Percentiles rank a stretch among this genome's conserved stretches.
phyloP scores from a whole-genome alignment of 2,113 vertebrate genomes.

The Vombatus ursinus region DNA sequence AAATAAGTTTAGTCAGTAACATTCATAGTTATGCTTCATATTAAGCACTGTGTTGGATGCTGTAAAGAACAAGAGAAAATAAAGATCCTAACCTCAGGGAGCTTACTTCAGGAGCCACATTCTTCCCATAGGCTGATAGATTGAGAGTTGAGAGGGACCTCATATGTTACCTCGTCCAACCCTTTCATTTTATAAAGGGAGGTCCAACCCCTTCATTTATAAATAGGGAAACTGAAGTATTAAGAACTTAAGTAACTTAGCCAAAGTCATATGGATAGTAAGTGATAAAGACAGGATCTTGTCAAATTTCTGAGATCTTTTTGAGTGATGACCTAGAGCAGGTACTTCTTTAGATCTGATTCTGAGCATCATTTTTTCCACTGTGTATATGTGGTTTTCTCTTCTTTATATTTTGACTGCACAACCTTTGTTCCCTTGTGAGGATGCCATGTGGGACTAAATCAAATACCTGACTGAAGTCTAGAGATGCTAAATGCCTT shows the following conservation, averaged over 20 bases:
- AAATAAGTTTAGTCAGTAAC: too few species aligned
- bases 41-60: too few species aligned
- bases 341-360: neutral
- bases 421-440: neutral
- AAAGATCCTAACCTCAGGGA: neutral
- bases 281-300: neutral
- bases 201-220: neutral
- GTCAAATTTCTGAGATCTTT: neutral
- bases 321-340: neutral
- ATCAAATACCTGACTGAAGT: neutral
- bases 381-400: neutral
- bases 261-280: neutral
- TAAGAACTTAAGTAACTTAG: neutral
- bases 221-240: neutral
- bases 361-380: neutral
- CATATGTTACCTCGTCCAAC: neutral
- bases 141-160: too few species aligned
- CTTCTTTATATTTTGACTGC: neutral
- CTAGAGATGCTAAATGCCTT: neutral
- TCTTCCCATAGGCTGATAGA: neutral
- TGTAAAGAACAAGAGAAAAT: neutral
- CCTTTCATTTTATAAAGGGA: neutral
- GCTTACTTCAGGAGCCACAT: neutral
- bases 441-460: neutral
- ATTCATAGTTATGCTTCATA: too few species aligned